Percentiles rank a stretch among this genome's conserved stretches.
Conservation (phyloP, 1,140 invertebrate genomes). For the Drosophila virilis region DNA sequence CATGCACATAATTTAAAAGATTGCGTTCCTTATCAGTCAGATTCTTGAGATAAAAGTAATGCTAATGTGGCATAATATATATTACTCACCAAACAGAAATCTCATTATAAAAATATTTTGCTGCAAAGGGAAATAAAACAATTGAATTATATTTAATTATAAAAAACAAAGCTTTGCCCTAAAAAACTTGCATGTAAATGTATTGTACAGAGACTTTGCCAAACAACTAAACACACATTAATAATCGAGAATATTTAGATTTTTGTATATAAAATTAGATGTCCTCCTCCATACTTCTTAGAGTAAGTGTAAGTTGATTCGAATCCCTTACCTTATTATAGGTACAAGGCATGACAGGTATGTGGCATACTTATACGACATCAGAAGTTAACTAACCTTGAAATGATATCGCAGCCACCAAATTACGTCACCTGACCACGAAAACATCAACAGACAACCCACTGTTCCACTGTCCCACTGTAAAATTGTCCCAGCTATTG, state of each 20-base stretch:
- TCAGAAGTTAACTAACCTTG: conserved; percentile 54
- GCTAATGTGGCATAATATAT: conserved; percentile 8
- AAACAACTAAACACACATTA: too few species aligned
- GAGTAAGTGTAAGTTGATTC: background rate
- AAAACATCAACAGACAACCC: conserved; percentile 22
- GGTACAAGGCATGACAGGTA: background rate
- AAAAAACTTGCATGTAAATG: too few species aligned
- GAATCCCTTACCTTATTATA: too few species aligned
- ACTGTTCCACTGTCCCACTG: conserved; percentile 24
- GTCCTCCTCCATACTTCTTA: background rate
- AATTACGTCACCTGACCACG: conserved; percentile 62
- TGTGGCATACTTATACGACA: conserved; percentile 6
- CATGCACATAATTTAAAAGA: conserved; percentile 1
- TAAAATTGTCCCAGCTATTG: background rate
- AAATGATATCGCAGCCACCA: conserved; percentile 34
- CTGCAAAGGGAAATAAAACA: too few species aligned
- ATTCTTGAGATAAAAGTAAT: background rate
- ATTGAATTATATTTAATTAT: too few species aligned
- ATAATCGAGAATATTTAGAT: too few species aligned
- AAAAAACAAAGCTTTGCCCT: too few species aligned
- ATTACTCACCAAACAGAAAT: background rate
- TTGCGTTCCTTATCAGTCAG: conserved; percentile 22
- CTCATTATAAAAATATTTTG: too few species aligned
- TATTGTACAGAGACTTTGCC: too few species aligned
- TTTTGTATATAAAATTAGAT: too few species aligned